A percentile compares a stretch with the other conserved stretches of the same genome.
phyloP scores from a whole-genome alignment of 2,888 invertebrate genomes.

The Heterodera filipjevi region DNA sequence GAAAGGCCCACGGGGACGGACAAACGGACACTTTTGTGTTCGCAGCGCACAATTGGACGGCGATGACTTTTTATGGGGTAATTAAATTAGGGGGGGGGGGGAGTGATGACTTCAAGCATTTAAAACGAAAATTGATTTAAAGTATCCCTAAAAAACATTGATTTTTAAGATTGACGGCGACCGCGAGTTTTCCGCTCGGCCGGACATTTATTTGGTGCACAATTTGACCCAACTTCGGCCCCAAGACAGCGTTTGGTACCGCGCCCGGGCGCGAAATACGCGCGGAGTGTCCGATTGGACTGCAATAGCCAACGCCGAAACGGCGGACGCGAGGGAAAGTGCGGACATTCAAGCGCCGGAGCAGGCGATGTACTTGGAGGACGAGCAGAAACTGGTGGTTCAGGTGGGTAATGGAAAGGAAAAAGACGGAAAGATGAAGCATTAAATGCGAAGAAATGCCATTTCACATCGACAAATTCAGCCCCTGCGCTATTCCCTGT shows the following conservation, averaged over 20 bases:
- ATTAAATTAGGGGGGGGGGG: no score
- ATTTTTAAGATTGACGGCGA: conserved; percentile 19
- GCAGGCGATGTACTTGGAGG: conserved; percentile 32
- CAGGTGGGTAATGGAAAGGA: conserved; percentile 28
- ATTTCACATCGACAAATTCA: conserved; percentile 15
- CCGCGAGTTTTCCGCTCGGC: conserved; percentile 16
- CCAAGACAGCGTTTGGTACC: conserved; percentile 51
- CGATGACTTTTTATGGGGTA: conserved; percentile 31
- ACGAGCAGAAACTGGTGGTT: conserved; percentile 41
- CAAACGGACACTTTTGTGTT: conserved; percentile 37
- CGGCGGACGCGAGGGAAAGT: conserved; percentile 51
- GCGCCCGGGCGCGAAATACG: conserved; percentile 44
- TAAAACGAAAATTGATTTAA: no score
- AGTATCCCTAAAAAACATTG: no score
- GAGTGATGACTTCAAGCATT: no score
- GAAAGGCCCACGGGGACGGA: conserved; percentile 10
- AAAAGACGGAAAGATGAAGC: background rate
- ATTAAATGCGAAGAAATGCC: no score
- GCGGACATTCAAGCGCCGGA: conserved; percentile 37
- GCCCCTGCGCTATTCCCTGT: conserved; percentile 29
- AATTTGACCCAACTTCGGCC: conserved; percentile 55
- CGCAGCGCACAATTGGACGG: conserved; percentile 35
- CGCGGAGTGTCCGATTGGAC: conserved; percentile 57
- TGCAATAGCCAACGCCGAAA: conserved; percentile 48
- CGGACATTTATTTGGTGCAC: conserved; percentile 40